phyloP scores from a whole-genome alignment of 2,797 vertebrate genomes.

The Amblyopsis hoosieri region DNA sequence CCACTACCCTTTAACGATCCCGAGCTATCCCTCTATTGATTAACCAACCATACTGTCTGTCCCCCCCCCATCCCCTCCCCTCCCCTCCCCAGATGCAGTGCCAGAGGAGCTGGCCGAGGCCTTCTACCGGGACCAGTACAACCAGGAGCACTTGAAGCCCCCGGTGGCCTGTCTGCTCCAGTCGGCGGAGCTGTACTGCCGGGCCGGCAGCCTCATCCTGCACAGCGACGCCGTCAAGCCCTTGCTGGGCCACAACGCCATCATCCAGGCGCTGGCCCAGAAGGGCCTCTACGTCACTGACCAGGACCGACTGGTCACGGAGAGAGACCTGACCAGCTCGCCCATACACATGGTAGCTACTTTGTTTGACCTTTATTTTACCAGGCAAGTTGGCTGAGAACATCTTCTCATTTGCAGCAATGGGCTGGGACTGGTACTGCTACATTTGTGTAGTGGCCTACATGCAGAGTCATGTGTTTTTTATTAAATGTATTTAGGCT shows the following conservation, averaged over 20 bases:
- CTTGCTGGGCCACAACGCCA: slow-evolving; percentile 93
- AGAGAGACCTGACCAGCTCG: slow-evolving; percentile 90
- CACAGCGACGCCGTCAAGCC: slow-evolving; percentile 97
- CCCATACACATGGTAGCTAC: slow-evolving; percentile 90
- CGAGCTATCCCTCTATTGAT: not conserved
- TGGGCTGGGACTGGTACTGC: not conserved
- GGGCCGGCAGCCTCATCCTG: slow-evolving; percentile 96
- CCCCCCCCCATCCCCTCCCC: not conserved
- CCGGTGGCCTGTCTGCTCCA: slow-evolving; percentile 91
- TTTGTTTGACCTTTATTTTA: not conserved
- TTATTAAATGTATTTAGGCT: too few relatives aligned
- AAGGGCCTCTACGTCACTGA: slow-evolving; percentile 97
- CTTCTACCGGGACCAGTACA: slow-evolving; percentile 96
- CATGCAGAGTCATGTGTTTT: too few relatives aligned
- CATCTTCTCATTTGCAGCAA: not conserved
- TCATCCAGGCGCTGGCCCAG: slow-evolving; percentile 97
- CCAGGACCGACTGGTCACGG: slow-evolving; percentile 93
- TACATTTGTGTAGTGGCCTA: not conserved
- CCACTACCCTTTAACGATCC: not conserved
- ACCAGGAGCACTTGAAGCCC: slow-evolving; percentile 97
- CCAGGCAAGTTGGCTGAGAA: too few relatives aligned
- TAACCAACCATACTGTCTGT: not conserved
- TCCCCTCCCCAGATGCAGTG: slow-evolving; percentile 82
- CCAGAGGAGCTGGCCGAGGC: slow-evolving; percentile 91
- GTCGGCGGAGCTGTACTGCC: slow-evolving; percentile 95